phyloP scores from a whole-genome alignment of 2,888 invertebrate genomes.

The Meloe dianella region DNA sequence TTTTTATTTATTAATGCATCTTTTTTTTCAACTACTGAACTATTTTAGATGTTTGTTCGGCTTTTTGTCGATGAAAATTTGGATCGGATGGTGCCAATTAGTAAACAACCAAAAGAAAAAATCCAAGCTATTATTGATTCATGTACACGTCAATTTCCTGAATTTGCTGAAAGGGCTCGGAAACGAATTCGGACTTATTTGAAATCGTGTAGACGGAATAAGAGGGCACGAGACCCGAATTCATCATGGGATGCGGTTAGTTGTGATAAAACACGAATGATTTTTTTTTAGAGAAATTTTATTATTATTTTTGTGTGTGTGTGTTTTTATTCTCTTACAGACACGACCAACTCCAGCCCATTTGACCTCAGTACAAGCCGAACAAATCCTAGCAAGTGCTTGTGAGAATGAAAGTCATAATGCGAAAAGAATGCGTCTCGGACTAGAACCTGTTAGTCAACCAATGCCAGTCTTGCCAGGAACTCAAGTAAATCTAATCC shows the following conservation, averaged over 20 bases:
- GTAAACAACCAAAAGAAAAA: constrained; percentile 97
- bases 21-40: background rate
- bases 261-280: background rate
- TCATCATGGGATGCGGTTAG: constrained; percentile 89
- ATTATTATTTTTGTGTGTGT: too few species aligned
- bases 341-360: constrained; percentile 95
- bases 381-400: constrained; percentile 92
- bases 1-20: background rate
- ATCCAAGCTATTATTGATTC: constrained; percentile 97
- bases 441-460: constrained; percentile 92
- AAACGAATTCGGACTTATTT: constrained; percentile 94
- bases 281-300: background rate
- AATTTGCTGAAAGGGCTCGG: constrained; percentile 92
- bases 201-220: constrained; percentile 93
- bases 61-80: constrained; percentile 96
- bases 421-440: constrained; percentile 95
- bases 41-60: constrained; percentile 90
- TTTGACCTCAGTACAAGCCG: constrained; percentile 94
- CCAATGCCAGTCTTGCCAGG: constrained; percentile 81
- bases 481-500: constrained; percentile 61
- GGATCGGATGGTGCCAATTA: constrained; percentile 95
- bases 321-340: constrained; percentile 62
- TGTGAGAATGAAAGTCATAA: constrained; percentile 98
- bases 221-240: constrained; percentile 84
- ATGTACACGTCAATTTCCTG: constrained; percentile 95